Evolutionary conservation across 2,113 vertebrate species (phyloP).

Genomic region (Pelodiscus sinensis): DNA sequence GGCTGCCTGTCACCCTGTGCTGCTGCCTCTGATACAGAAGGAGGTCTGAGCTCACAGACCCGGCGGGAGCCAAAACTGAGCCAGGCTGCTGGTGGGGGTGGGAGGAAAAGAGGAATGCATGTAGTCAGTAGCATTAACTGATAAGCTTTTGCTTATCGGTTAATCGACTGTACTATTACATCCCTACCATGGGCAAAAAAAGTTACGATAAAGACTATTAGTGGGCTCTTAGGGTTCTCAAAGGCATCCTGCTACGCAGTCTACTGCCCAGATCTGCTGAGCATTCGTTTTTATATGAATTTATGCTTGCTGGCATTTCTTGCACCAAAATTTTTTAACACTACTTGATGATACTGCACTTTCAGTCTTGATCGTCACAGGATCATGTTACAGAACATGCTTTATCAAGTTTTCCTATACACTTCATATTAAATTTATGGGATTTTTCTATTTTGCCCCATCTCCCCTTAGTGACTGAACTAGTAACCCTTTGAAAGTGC

Average conservation of each 20-base stretch:
- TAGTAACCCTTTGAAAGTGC: neutral
- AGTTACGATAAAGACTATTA: neutral
- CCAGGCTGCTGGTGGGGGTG: too few relatives aligned
- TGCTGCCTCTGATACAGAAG: too few relatives aligned
- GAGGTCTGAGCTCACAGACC: too few relatives aligned
- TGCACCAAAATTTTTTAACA: rapidly evolving
- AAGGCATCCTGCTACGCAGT: neutral
- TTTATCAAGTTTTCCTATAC: neutral
- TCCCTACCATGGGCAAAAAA: neutral
- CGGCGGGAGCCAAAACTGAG: too few relatives aligned
- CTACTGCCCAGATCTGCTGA: neutral
- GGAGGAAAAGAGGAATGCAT: too few relatives aligned
- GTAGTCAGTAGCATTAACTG: too few relatives aligned
- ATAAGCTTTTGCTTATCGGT: too few relatives aligned
- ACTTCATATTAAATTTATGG: neutral
- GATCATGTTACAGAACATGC: rapidly evolving
- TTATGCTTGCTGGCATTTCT: neutral
- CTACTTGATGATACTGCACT: rapidly evolving
- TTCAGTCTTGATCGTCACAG: rapidly evolving
- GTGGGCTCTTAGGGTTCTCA: neutral
- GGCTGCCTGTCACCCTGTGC: too few relatives aligned
- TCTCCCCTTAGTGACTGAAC: neutral
- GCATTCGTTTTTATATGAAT: neutral
- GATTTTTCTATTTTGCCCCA: neutral
- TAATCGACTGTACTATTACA: too few relatives aligned